Conservation (phyloP, 2,113 vertebrate species). For the Dicaeum eximium region DNA sequence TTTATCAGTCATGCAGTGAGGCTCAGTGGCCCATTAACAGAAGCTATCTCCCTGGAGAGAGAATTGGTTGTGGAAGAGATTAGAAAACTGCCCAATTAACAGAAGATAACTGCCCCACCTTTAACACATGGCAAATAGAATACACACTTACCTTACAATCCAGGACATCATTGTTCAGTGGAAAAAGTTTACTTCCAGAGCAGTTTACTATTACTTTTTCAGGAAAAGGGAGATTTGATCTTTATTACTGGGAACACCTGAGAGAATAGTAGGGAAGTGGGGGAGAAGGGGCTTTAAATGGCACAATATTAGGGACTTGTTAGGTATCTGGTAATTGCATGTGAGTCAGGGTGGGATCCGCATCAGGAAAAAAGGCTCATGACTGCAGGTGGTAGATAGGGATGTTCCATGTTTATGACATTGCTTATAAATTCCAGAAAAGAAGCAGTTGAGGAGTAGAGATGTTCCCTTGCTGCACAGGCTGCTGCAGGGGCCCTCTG, state of each 20-base stretch:
- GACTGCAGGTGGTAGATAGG: not conserved
- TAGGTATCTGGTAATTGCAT: not conserved
- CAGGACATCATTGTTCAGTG: too few species aligned
- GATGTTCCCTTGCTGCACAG: conserved; percentile 88
- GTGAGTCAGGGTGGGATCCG: not conserved
- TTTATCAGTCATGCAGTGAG: too few species aligned
- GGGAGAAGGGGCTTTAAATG: too few species aligned
- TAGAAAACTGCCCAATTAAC: too few species aligned
- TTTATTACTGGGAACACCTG: not conserved
- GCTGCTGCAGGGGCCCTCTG: conserved; percentile 87
- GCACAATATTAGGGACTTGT: not conserved
- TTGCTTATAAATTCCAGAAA: conserved; percentile 73
- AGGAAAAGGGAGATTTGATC: not conserved
- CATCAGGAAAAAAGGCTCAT: not conserved
- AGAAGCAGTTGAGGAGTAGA: conserved; percentile 77
- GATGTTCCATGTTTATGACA: accelerated
- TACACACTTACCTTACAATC: too few species aligned
- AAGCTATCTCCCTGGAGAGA: too few species aligned
- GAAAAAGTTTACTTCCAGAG: not conserved
- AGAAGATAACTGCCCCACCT: too few species aligned
- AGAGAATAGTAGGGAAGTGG: not conserved
- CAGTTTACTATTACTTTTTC: not conserved
- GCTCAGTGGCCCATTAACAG: too few species aligned
- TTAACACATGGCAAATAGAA: too few species aligned
- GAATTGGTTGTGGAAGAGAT: too few species aligned